These are phyloP conservation scores for Montipora sp. DNA, from an alignment of 64 coral and sea anemone genomes.

Conservation along the genomic window DNA sequence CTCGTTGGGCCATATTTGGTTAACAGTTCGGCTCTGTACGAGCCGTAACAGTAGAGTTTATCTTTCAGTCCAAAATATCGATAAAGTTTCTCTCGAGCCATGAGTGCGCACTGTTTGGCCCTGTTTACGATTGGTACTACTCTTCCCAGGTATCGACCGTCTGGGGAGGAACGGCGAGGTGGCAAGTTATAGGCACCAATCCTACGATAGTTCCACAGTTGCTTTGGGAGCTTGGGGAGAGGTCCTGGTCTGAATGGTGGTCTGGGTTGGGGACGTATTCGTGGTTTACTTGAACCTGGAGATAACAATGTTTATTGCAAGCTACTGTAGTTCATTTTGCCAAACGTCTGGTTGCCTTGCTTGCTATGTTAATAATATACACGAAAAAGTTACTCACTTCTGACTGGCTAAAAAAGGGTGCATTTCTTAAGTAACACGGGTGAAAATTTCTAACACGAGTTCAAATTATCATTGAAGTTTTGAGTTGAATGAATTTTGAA, in stretches of 20 bases:
- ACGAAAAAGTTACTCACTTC: too few species aligned
- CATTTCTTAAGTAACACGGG: too few species aligned
- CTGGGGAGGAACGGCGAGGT: not conserved
- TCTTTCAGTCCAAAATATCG: conserved; percentile 19
- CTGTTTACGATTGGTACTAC: not conserved
- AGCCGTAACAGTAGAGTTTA: conserved; percentile 19
- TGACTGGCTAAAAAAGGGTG: too few species aligned
- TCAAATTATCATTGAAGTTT: too few species aligned
- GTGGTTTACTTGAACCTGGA: conserved; percentile 1
- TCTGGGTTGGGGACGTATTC: not conserved
- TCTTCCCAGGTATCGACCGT: not conserved
- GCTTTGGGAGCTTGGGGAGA: not conserved
- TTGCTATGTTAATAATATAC: not conserved
- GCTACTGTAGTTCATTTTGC: too few species aligned
- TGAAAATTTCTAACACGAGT: too few species aligned
- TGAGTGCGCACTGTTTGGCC: conserved; percentile 20
- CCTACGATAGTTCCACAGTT: conserved; percentile 44
- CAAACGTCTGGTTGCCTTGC: not conserved
- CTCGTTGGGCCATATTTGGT: conserved; percentile 13
- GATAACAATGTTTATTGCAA: not conserved
- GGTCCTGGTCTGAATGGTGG: not conserved
- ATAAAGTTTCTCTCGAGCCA: conserved; percentile 23
- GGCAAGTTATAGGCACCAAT: conserved; percentile 8
- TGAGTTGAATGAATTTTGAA: too few species aligned
- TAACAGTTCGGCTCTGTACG: not conserved